Evolutionary conservation across 2,113 vertebrate species (phyloP).

Genomic region (Podarcis raffonei): DNA sequence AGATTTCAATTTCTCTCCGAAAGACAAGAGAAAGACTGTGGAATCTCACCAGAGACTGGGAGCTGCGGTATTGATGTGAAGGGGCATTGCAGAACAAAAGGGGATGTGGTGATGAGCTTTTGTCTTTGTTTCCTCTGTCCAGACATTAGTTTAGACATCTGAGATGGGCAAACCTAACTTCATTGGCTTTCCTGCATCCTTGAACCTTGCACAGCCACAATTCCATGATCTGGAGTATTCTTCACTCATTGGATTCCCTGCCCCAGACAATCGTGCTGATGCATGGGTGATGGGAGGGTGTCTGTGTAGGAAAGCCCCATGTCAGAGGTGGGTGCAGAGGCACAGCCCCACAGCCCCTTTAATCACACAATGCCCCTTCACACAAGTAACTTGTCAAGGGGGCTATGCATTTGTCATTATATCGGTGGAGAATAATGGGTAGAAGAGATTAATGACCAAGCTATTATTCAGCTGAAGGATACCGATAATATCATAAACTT

Average conservation of each 20-base stretch:
- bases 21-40: too few relatives aligned
- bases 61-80: too few relatives aligned
- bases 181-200: background rate
- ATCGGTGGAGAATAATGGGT: background rate
- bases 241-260: too few relatives aligned
- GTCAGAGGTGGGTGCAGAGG: too few relatives aligned
- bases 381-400: background rate
- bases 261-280: background rate
- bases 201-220: background rate
- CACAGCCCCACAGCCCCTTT: background rate
- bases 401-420: background rate
- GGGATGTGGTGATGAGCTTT: background rate
- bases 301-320: background rate
- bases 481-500: slow-evolving; percentile 23
- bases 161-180: too few relatives aligned
- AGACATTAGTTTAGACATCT: too few relatives aligned
- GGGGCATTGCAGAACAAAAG: too few relatives aligned
- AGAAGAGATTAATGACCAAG: slow-evolving; percentile 19
- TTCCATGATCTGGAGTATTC: background rate
- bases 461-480: background rate
- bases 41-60: too few relatives aligned
- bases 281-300: background rate
- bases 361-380: background rate
- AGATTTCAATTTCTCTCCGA: too few relatives aligned
- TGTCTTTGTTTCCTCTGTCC: background rate